These are phyloP conservation scores for Tiliacea citrago DNA, from an alignment of 2,888 invertebrate genomes.

Conservation along the genomic window DNA sequence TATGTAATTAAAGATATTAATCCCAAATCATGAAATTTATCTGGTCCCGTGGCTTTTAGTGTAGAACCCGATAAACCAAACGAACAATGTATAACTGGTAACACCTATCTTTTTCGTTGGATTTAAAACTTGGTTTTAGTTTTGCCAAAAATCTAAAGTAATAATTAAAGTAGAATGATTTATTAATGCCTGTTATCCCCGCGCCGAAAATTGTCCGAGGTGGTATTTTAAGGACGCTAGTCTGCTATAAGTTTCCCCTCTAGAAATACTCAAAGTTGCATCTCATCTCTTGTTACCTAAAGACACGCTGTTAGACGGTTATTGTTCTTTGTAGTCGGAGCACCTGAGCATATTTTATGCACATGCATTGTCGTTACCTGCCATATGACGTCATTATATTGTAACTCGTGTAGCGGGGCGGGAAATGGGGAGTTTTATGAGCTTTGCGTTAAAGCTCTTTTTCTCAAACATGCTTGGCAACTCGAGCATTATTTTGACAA, in stretches of 20 bases:
- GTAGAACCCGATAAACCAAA: not conserved
- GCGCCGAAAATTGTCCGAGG: not conserved
- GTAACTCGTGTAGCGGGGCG: conserved; percentile 27
- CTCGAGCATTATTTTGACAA: too few relatives aligned
- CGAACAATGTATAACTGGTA: not conserved
- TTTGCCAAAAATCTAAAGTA: not conserved
- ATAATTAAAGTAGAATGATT: not conserved
- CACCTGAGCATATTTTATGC: conserved; percentile 66
- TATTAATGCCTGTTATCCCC: not conserved
- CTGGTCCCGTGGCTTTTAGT: too few relatives aligned
- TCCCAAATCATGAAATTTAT: too few relatives aligned
- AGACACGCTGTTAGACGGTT: conserved; percentile 50
- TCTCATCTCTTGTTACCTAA: conserved; percentile 30
- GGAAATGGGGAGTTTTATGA: conserved; percentile 27
- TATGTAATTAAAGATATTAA: too few relatives aligned
- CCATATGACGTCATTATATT: conserved; percentile 53
- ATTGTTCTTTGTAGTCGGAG: conserved; percentile 58
- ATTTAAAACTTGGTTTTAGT: too few relatives aligned
- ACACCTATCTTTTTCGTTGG: not conserved
- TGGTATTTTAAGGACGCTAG: conserved; percentile 1
- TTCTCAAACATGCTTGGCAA: not conserved
- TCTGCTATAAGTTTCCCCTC: conserved; percentile 2
- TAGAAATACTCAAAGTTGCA: conserved; percentile 25
- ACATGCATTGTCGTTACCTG: conserved; percentile 58
- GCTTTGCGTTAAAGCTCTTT: conserved; percentile 1